These are phyloP conservation scores for Myotis findleyi DNA, from an alignment of 2,797 vertebrate genomes.

Conservation along the genomic window DNA sequence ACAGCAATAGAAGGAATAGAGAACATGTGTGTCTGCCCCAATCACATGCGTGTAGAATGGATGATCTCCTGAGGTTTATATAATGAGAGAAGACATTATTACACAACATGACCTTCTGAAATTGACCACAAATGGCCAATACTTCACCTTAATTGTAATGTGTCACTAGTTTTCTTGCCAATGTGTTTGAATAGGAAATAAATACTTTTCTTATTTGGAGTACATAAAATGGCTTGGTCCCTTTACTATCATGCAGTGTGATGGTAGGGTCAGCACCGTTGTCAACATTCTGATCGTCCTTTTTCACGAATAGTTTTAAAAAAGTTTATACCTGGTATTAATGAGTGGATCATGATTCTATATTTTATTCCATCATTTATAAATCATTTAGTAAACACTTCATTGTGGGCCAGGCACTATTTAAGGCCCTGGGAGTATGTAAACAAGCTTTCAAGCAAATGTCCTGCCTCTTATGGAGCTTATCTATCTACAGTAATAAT, in stretches of 20 bases:
- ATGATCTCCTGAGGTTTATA: background rate
- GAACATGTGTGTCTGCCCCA: background rate
- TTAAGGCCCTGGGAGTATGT: background rate
- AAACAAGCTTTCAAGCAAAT: background rate
- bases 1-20: background rate
- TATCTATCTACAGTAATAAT: too few relatives aligned
- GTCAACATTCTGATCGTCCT: background rate
- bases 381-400: background rate
- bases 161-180: background rate
- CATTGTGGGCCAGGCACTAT: background rate
- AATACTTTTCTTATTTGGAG: background rate
- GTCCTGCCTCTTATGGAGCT: background rate
- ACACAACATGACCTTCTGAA: background rate
- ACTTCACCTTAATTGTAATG: background rate
- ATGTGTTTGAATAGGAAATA: background rate
- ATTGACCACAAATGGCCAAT: background rate
- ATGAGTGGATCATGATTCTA: background rate
- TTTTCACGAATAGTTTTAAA: background rate
- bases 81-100: background rate
- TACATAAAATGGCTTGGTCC: background rate
- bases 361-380: background rate
- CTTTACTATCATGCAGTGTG: background rate
- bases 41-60: accelerated
- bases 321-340: background rate
- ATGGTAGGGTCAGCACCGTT: background rate